Conservation (phyloP, 2,888 invertebrate species). For the Seira musarum region DNA sequence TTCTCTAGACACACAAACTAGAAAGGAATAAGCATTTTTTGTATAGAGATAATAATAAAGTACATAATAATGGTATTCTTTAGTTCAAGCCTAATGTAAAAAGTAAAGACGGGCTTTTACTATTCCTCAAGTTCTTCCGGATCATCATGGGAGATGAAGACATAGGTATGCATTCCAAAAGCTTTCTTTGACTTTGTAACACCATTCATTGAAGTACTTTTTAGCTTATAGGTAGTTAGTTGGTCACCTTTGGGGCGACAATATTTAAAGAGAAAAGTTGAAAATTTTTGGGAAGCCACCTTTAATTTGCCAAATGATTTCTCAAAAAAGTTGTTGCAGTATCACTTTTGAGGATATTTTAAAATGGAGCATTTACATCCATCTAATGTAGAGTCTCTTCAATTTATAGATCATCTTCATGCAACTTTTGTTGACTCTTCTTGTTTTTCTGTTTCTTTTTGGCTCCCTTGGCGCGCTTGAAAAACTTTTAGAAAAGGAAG, state of each 20-base stretch:
- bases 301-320: no score
- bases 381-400: no score
- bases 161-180: constrained; percentile 28
- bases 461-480: constrained; percentile 48
- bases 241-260: no score
- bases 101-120: constrained; percentile 22
- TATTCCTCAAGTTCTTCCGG: constrained; percentile 40
- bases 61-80: not conserved
- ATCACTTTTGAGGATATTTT: no score
- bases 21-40: not conserved
- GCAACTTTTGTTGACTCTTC: constrained; percentile 53
- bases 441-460: constrained; percentile 38
- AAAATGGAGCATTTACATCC: no score
- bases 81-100: constrained; percentile 10
- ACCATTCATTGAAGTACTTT: no score
- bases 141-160: constrained; percentile 41
- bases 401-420: constrained; percentile 27
- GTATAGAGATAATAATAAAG: not conserved
- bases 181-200: constrained; percentile 37
- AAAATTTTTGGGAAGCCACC: no score
- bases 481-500: constrained; percentile 41
- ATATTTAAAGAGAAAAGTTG: no score
- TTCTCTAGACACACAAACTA: no score
- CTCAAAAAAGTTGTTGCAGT: no score
- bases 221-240: no score